Percentiles rank a stretch among this genome's conserved stretches.
These are phyloP conservation scores for Ectemnius lituratus DNA, from an alignment of 2,888 invertebrate genomes.

Conservation along the genomic window DNA sequence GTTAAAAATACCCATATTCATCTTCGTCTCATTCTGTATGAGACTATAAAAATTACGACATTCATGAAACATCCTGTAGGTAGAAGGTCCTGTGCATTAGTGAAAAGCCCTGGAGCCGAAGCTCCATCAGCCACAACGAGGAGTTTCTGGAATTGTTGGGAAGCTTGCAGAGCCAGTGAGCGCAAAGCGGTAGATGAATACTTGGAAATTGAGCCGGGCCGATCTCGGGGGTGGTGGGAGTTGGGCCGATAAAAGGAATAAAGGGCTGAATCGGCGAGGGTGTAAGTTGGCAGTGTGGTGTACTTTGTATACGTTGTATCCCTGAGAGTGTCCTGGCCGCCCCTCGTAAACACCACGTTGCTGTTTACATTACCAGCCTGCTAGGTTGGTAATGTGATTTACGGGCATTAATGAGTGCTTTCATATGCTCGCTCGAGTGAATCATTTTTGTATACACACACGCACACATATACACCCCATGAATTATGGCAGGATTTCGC, in stretches of 20 bases:
- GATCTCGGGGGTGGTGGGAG: neutral
- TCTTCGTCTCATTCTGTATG: too few relatives aligned
- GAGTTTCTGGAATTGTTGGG: slow-evolving; percentile 6
- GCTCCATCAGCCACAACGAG: neutral
- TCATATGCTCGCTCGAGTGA: slow-evolving; percentile 14
- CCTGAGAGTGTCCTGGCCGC: slow-evolving; percentile 15
- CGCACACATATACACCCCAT: neutral
- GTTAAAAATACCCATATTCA: too few relatives aligned
- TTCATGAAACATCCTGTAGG: too few relatives aligned
- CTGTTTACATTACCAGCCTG: slow-evolving; percentile 11
- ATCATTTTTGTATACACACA: slow-evolving; percentile 13
- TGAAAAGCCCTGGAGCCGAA: too few relatives aligned
- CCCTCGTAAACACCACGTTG: slow-evolving; percentile 14
- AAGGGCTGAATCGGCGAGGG: neutral
- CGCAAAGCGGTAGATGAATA: slow-evolving; percentile 12
- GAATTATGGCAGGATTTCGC: neutral
- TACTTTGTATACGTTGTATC: neutral
- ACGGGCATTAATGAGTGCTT: slow-evolving; percentile 36
- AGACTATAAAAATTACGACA: too few relatives aligned
- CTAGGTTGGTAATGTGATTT: slow-evolving; percentile 38
- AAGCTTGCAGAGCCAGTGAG: neutral
- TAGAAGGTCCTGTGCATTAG: too few relatives aligned
- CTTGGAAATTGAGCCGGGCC: neutral
- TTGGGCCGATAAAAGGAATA: neutral
- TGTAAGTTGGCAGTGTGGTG: too few relatives aligned